Percentiles rank a stretch among this genome's conserved stretches.
Evolutionary conservation across 2,113 vertebrate species (phyloP).

Genomic region (Turnix velox): DNA sequence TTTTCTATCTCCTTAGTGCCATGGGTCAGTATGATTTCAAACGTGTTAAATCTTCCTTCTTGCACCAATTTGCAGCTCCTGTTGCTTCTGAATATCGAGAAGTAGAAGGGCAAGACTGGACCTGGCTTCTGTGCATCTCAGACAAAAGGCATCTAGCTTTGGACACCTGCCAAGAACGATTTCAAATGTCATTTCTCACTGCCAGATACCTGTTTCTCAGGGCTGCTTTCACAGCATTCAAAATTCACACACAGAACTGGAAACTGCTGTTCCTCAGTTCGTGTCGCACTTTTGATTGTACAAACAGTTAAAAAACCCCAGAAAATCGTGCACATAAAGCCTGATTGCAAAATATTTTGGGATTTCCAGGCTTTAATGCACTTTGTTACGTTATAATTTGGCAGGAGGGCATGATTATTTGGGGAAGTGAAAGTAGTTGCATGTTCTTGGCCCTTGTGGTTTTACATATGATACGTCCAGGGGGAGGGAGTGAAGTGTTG

Average conservation of each 20-base stretch:
- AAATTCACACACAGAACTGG: not conserved
- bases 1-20: conserved; percentile 11
- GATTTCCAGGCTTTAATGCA: not conserved
- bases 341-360: not conserved
- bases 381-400: not conserved
- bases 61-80: not conserved
- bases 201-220: not conserved
- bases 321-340: not conserved
- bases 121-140: not conserved
- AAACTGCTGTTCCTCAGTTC: not conserved
- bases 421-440: not conserved
- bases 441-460: rapidly evolving
- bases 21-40: not conserved
- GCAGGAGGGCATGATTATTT: not conserved
- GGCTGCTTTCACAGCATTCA: not conserved
- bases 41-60: not conserved
- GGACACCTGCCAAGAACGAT: not conserved
- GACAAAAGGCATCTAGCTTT: not conserved
- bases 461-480: not conserved
- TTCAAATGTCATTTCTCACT: not conserved
- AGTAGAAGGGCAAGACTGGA: not conserved
- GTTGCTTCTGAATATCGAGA: not conserved
- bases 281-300: not conserved
- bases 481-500: not conserved
- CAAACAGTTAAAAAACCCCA: not conserved